These are phyloP conservation scores for Pipistrellus pipistrellus DNA, from an alignment of 2,797 vertebrate species.

Conservation along the genomic window DNA sequence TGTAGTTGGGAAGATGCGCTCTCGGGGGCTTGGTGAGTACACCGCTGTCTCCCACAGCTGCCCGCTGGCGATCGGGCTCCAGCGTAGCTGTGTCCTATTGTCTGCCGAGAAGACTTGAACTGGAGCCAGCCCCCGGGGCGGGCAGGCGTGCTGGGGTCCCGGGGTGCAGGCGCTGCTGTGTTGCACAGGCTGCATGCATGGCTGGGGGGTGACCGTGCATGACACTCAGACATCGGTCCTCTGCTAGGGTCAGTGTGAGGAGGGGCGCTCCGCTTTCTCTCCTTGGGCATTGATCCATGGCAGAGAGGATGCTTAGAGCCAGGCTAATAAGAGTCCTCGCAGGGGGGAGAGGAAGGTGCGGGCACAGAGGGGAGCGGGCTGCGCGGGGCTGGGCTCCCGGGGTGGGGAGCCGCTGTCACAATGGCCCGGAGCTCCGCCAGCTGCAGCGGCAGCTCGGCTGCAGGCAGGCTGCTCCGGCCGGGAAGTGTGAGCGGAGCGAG, in stretches of 20 bases:
- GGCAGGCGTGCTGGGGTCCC: background rate
- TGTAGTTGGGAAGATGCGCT: slow-evolving; percentile 88
- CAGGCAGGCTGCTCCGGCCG: background rate
- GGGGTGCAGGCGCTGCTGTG: background rate
- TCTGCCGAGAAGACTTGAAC: slow-evolving; percentile 64
- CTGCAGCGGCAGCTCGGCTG: slow-evolving; percentile 5
- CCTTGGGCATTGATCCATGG: slow-evolving; percentile 35
- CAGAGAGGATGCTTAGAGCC: slow-evolving; percentile 51
- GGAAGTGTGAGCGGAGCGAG: slow-evolving; percentile 26
- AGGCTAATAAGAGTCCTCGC: slow-evolving; percentile 16
- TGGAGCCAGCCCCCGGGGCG: slow-evolving; percentile 24
- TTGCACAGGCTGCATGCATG: slow-evolving; percentile 61
- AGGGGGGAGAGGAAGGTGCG: background rate
- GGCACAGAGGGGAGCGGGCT: slow-evolving; percentile 45
- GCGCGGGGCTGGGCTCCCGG: slow-evolving; percentile 17
- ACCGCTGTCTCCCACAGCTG: slow-evolving; percentile 72
- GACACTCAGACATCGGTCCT: slow-evolving; percentile 58
- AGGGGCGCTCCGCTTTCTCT: slow-evolving; percentile 40
- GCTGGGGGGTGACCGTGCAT: slow-evolving; percentile 37
- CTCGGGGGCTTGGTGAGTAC: slow-evolving; percentile 90
- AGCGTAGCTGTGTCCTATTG: slow-evolving; percentile 77
- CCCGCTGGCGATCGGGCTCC: slow-evolving; percentile 1
- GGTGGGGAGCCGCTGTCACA: slow-evolving; percentile 50
- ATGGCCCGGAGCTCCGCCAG: slow-evolving; percentile 66
- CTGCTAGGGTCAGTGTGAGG: slow-evolving; percentile 54